phyloP scores from a whole-genome alignment of 2,888 invertebrate genomes.

The Parnassius orleans region DNA sequence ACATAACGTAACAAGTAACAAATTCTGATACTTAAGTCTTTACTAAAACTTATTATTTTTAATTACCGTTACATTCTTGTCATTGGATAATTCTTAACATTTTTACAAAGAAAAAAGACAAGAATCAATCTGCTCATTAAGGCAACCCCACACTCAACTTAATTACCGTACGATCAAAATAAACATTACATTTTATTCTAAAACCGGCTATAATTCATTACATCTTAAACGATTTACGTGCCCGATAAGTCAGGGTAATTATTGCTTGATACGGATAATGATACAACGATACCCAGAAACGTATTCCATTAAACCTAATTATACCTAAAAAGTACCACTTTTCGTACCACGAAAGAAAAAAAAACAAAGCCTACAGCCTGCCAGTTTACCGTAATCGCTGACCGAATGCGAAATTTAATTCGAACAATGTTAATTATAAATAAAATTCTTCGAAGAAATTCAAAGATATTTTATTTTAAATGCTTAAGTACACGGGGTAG shows the following conservation, averaged over 20 bases:
- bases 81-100: background rate
- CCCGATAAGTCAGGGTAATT: conserved; percentile 21
- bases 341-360: conserved; percentile 6
- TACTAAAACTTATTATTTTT: background rate
- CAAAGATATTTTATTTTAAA: conserved; percentile 3
- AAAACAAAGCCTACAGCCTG: conserved; percentile 26
- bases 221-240: conserved; percentile 20
- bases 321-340: conserved; percentile 25
- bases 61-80: background rate
- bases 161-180: conserved; percentile 8
- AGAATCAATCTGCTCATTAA: conserved; percentile 8
- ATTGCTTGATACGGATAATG: conserved; percentile 13
- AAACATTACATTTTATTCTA: conserved; percentile 13
- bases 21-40: no score
- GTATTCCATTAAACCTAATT: conserved; percentile 32
- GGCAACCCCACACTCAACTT: conserved; percentile 1
- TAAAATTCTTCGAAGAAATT: conserved; percentile 7
- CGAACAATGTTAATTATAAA: conserved; percentile 16
- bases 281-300: conserved; percentile 18
- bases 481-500: background rate
- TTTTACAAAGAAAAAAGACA: background rate
- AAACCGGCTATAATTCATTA: conserved; percentile 15
- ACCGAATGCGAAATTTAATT: conserved; percentile 5
- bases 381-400: conserved; percentile 12
- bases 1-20: no score